Percentiles rank a stretch among this genome's conserved stretches.
Evolutionary conservation across 2,888 invertebrate species (phyloP).

Genomic region (Nomada ferruginata): DNA sequence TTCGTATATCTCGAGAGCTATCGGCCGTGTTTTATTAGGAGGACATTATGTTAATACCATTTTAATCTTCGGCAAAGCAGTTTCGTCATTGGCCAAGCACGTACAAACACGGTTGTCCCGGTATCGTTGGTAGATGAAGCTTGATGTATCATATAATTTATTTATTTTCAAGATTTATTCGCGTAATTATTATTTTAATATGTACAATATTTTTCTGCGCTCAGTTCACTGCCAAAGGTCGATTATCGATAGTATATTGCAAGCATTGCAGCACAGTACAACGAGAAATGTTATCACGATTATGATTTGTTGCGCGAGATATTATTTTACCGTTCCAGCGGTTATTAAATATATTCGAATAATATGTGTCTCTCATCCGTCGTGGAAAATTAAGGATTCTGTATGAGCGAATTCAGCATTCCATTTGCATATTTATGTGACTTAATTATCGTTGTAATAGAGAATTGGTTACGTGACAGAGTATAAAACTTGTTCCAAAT

Average conservation of each 20-base stretch:
- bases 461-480: constrained; percentile 4
- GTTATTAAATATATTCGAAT: neutral
- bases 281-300: neutral
- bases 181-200: neutral
- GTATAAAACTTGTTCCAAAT: constrained; percentile 11
- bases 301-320: neutral
- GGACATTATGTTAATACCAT: constrained; percentile 31
- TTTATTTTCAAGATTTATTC: neutral
- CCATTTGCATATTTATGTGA: neutral
- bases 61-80: constrained; percentile 24
- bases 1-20: constrained; percentile 21
- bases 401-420: neutral
- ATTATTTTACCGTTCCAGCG: neutral
- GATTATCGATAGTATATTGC: neutral
- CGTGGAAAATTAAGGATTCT: neutral
- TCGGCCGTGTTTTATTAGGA: constrained; percentile 30
- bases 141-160: neutral
- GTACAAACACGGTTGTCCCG: neutral
- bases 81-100: constrained; percentile 5
- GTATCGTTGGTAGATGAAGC: neutral
- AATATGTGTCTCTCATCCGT: neutral
- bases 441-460: constrained; percentile 1
- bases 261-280: too few species aligned
- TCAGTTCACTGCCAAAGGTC: neutral
- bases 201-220: neutral